A percentile compares a stretch with the other conserved stretches of the same genome.
Evolutionary conservation across 2,113 vertebrate species (phyloP).

Genomic region (Dipodomys spectabilis): DNA sequence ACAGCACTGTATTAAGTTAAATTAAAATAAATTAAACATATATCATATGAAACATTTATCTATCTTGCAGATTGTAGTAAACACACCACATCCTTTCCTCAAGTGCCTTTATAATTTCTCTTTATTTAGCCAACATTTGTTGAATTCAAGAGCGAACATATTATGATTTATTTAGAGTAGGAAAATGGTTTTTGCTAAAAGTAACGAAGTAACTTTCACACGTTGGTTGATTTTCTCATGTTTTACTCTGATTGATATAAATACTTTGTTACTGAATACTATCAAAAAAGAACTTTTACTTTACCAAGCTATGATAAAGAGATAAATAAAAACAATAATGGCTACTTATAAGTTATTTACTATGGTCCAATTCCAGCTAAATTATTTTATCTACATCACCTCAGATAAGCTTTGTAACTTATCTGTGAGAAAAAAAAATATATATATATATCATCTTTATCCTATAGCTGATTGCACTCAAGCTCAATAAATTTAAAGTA

Average conservation of each 20-base stretch:
- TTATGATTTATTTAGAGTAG: slow-evolving; percentile 43
- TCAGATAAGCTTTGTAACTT: background rate
- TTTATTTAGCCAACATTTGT: slow-evolving; percentile 4
- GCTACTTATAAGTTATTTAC: background rate
- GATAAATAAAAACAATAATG: background rate
- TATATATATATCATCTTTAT: background rate
- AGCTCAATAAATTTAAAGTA: background rate
- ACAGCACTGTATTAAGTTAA: background rate
- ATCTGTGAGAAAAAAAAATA: background rate
- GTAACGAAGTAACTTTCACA: background rate
- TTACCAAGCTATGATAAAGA: background rate
- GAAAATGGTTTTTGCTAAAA: background rate
- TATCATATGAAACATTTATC: slow-evolving; percentile 49
- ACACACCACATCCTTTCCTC: slow-evolving; percentile 15
- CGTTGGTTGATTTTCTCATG: background rate
- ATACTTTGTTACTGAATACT: background rate
- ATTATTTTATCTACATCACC: background rate
- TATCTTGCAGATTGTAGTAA: slow-evolving; percentile 6
- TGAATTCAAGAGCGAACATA: background rate
- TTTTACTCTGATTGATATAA: slow-evolving; percentile 17
- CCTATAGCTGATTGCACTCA: background rate
- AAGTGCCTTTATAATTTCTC: slow-evolving; percentile 24
- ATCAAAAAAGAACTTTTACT: background rate
- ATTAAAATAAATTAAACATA: slow-evolving; percentile 57
- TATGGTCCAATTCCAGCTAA: background rate